Percentiles rank a stretch among this genome's conserved stretches.
These are phyloP conservation scores for Pogonophryne albipinna DNA, from an alignment of 2,797 vertebrate genomes.

Conservation along the genomic window DNA sequence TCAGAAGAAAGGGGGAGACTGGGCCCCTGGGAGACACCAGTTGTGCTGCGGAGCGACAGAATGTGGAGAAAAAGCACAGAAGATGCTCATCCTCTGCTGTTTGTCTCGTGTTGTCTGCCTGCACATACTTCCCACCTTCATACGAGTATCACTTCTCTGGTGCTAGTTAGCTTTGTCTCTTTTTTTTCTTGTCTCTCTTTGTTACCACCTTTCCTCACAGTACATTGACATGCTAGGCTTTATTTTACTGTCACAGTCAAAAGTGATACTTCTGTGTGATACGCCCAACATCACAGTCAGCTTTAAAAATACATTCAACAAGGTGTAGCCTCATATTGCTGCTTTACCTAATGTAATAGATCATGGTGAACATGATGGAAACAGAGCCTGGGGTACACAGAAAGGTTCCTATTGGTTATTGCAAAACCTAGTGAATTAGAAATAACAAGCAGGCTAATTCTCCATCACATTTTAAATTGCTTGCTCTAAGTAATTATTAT, in stretches of 20 bases:
- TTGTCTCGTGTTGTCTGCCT: constrained; percentile 20
- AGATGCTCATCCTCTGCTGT: constrained; percentile 35
- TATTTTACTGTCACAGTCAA: constrained; percentile 13
- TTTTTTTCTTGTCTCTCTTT: constrained; percentile 10
- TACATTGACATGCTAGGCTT: background rate
- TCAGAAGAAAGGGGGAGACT: constrained; percentile 57
- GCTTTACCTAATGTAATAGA: constrained; percentile 17
- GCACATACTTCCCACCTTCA: constrained; percentile 33
- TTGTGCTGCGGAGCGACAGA: constrained; percentile 39
- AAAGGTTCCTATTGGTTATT: constrained; percentile 5
- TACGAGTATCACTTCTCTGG: constrained; percentile 5
- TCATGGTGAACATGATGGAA: constrained; percentile 4
- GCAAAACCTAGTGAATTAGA: background rate
- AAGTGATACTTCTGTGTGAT: constrained; percentile 21
- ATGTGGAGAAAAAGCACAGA: constrained; percentile 33
- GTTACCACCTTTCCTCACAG: constrained; percentile 10
- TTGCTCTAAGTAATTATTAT: constrained; percentile 12
- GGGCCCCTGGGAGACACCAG: constrained; percentile 53
- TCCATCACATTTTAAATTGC: constrained; percentile 18
- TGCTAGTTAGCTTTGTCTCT: constrained; percentile 35
- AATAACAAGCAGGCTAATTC: background rate
- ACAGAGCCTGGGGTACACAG: background rate
- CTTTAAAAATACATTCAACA: constrained; percentile 26
- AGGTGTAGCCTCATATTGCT: constrained; percentile 9
- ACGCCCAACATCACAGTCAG: constrained; percentile 11